Evolutionary conservation across 2,113 vertebrate species (phyloP), one percentile per base, ranked within the genome.

Genomic region (Paraplagusia blochii): DNA sequence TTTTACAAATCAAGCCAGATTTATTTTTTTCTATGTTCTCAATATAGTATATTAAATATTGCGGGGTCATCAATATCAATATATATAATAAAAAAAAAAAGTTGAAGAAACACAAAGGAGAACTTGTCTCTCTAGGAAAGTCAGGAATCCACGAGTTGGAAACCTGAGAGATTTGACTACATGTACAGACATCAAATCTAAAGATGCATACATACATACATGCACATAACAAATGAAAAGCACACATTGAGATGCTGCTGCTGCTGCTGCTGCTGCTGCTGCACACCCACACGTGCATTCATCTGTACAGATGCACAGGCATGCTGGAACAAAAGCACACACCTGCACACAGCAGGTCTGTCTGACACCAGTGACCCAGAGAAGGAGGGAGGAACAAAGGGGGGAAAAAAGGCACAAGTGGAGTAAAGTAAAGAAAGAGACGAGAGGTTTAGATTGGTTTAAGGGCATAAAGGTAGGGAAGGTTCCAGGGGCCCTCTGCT

Each of bases 311-410:
- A 78, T 72, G 71, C 59, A 82, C 69, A 45, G 67, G 58, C 77
- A 39, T 72, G 75, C 66, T 62, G 75, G 53, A 84, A 81, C 62
- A 85, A 77, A 87, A 80, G 81, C 69, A 63, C 85, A 85, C 88
- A 90, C 86, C 88, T 89, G 85, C 83, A 66, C 88, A 76, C 86
- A 88, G 88, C 89, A 88, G 89, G 89, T 75, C 81, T 87, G 87
- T 88, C 87, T 89, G 87, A 87, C 83, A 86, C 79, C 71, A 75
- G 70, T 81, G 75, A 87, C 83, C 86, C 81, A 55, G 43, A 34
- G 60, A 76, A 68, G 71, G 69, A 79, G 70, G 67, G 82, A 65
- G 77, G 69, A 82, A 82, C 70, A 77, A 82, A 77, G 74, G 34
- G 42, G 14, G 11, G 47, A 52, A 60, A 67, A 55, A 59, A 60